These are phyloP conservation scores for Philotrypesis tridentata DNA, from an alignment of 1,140 invertebrate species.

Conservation along the genomic window DNA sequence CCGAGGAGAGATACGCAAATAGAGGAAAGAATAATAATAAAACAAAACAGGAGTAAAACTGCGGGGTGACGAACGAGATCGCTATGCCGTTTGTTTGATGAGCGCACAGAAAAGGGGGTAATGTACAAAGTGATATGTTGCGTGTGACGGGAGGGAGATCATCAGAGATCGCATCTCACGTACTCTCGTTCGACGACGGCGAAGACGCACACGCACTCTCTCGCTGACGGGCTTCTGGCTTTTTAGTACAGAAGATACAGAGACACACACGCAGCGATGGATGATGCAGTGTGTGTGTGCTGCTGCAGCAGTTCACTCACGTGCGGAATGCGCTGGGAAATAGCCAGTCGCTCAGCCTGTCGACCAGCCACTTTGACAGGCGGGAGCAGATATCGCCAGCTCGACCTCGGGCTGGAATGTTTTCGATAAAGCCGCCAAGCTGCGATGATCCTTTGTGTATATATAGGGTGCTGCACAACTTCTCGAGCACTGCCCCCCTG, in stretches of 20 bases:
- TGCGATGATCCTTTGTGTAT: background rate
- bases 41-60: background rate
- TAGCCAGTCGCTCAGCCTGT: slow-evolving; percentile 22
- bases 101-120: too few species aligned
- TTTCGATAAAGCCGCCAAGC: background rate
- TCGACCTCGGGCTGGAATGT: background rate
- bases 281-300: too few species aligned
- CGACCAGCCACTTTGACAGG: slow-evolving; percentile 16
- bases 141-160: too few species aligned
- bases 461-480: too few species aligned
- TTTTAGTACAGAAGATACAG: too few species aligned
- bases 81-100: background rate
- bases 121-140: too few species aligned
- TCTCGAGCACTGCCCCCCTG: too few species aligned
- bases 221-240: background rate
- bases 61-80: background rate
- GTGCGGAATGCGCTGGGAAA: slow-evolving; percentile 29
- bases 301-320: slow-evolving; percentile 11
- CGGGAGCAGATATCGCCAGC: slow-evolving; percentile 11
- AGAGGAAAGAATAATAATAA: background rate
- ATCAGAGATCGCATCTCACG: background rate
- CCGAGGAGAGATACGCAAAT: background rate
- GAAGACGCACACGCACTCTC: background rate
- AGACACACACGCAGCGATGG: background rate
- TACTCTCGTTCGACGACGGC: slow-evolving; percentile 9